Evolutionary conservation across 53 echinoderm and acorn worm species (phyloP).

Genomic region (Zoroaster sp.): DNA sequence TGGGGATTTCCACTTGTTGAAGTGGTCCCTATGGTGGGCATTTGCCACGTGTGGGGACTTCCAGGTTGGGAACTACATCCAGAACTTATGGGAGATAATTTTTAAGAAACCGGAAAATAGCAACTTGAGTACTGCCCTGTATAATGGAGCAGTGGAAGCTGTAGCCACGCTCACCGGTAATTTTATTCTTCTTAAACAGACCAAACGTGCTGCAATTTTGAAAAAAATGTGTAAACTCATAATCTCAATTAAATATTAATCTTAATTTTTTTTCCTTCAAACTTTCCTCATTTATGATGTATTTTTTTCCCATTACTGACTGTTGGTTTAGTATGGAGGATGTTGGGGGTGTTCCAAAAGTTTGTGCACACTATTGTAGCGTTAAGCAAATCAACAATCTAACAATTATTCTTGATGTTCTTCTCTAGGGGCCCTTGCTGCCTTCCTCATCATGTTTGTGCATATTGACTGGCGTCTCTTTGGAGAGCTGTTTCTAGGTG

Average conservation of each 20-base stretch:
- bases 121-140: slow-evolving; percentile 33
- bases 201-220: too few species aligned
- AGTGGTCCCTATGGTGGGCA: slow-evolving; percentile 99
- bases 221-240: too few species aligned
- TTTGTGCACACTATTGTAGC: too few species aligned
- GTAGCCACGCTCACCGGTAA: slow-evolving; percentile 73
- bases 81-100: slow-evolving; percentile 87
- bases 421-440: slow-evolving; percentile 72
- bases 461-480: slow-evolving; percentile 82
- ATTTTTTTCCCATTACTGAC: too few species aligned
- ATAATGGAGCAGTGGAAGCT: slow-evolving; percentile 92
- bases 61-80: slow-evolving; percentile 91
- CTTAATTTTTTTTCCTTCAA: background rate
- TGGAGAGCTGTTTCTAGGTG: slow-evolving; percentile 83
- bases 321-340: too few species aligned
- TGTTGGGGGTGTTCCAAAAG: too few species aligned
- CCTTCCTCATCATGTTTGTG: slow-evolving; percentile 86
- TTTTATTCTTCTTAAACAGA: too few species aligned
- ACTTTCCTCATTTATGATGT: background rate
- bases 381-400: too few species aligned
- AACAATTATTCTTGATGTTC: too few species aligned
- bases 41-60: slow-evolving; percentile 92
- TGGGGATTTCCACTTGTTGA: slow-evolving; percentile 66
- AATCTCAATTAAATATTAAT: too few species aligned
- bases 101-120: slow-evolving; percentile 40